Evolutionary conservation across 2,888 invertebrate species (phyloP), one percentile per base, ranked within the genome.

Genomic region (Cheilosia vulpina): DNA sequence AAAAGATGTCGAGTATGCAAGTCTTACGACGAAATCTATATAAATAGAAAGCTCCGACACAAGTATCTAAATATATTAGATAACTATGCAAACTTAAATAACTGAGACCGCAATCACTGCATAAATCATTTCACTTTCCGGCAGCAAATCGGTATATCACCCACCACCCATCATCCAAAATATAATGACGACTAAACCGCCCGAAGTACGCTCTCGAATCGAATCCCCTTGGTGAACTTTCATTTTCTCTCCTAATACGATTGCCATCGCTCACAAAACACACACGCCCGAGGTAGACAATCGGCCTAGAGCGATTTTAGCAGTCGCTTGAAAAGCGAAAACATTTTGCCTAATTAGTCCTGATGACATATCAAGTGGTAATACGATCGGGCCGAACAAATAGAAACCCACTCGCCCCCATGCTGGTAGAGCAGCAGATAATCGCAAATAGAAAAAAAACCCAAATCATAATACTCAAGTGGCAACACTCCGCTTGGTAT

Each of bases 331-430:
- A 68, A 76, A 76, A 76, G 76, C 76, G 76, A 76, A 76, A 76
- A 76, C 66, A 66, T 76, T 66, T 66, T 58, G 57, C 58, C 66
- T 68, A 76, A 76, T 76, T 76, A 76, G 76, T 43, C 60, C 68
- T 53, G 68, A 76, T 76, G 76, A 53, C 76, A 60, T 76, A 43
- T 76, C 76, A 76, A 76, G 76, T 41, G 50, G 66, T 45, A 34
- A 60, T 75, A 38, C 55, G 38, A 75, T 11, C 55, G 13, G 27
- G 27, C 66, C 68, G 17, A 31, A 52, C 52, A 68, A 68, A 76
- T 68, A 76, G 66, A 68, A 68, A 68, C 43, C 66, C 76, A 68
- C 66, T 76, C 53, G 58, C 43, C 38, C 65, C 41, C 57, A 75
- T 66, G 55, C 50, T 47, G 65, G 47, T 63, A 60, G 53, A 55